Evolutionary conservation across 2,888 invertebrate species (phyloP).

Genomic region (Pharmacophagus antenor): DNA sequence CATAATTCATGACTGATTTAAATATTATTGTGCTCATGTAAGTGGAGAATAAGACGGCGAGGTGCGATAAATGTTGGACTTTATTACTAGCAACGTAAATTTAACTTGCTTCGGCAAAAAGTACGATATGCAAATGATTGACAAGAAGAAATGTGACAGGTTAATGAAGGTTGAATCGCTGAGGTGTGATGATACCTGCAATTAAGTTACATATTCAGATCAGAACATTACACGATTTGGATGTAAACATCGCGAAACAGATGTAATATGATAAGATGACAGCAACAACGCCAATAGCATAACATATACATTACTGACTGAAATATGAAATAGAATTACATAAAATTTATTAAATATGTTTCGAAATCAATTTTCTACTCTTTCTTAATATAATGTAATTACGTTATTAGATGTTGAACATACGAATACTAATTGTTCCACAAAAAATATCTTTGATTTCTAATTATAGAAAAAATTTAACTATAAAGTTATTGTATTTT

Average conservation of each 20-base stretch:
- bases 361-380: too few relatives aligned
- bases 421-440: too few relatives aligned
- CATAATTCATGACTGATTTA: too few relatives aligned
- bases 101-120: constrained; percentile 27
- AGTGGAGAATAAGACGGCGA: constrained; percentile 19
- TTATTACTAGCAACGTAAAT: constrained; percentile 30
- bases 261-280: constrained; percentile 12
- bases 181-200: constrained; percentile 30
- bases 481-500: too few relatives aligned
- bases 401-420: too few relatives aligned
- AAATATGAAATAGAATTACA: not conserved
- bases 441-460: too few relatives aligned
- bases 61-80: constrained; percentile 30
- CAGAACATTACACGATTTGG: not conserved
- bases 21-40: constrained; percentile 33
- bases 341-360: too few relatives aligned
- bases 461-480: too few relatives aligned
- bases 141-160: constrained; percentile 25
- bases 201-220: constrained; percentile 28
- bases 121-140: constrained; percentile 5
- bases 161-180: constrained; percentile 31
- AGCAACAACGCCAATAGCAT: constrained; percentile 1
- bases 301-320: not conserved
- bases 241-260: constrained; percentile 7
- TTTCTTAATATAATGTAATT: too few relatives aligned